Percentiles rank a stretch among this genome's conserved stretches.
Evolutionary conservation across 2,113 vertebrate species (phyloP).

Genomic region (Saccopteryx leptura): DNA sequence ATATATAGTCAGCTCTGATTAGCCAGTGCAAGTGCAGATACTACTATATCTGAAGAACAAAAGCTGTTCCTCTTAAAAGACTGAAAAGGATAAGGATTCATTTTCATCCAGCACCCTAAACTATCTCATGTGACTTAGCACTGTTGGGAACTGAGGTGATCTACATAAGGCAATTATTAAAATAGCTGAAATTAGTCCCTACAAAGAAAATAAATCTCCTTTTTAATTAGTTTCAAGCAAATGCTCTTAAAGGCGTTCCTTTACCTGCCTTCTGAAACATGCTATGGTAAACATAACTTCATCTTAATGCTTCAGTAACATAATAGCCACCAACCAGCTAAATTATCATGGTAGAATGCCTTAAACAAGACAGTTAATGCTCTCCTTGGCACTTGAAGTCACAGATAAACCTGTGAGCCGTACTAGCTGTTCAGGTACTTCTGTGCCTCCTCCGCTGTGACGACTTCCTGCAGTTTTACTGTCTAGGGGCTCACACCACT

Average conservation of each 20-base stretch:
- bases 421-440: not conserved
- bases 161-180: constrained; percentile 46
- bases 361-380: not conserved
- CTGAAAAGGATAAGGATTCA: not conserved
- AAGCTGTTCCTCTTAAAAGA: constrained; percentile 4
- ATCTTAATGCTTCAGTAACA: constrained; percentile 44
- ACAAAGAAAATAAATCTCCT: constrained; percentile 12
- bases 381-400: not conserved
- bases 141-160: not conserved
- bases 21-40: not conserved
- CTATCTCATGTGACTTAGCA: not conserved
- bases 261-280: constrained; percentile 17
- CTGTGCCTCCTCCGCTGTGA: not conserved
- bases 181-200: constrained; percentile 18
- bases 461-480: constrained; percentile 26
- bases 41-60: constrained; percentile 47
- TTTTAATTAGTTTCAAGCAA: constrained; percentile 45
- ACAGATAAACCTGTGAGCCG: not conserved
- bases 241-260: constrained; percentile 26
- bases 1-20: not conserved
- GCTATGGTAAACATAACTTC: constrained; percentile 24
- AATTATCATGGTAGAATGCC: not conserved
- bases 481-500: not conserved
- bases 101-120: not conserved
- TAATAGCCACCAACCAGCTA: constrained; percentile 9